Conservation (phyloP, 2,888 invertebrate species). For the Antheraea assamensis region DNA sequence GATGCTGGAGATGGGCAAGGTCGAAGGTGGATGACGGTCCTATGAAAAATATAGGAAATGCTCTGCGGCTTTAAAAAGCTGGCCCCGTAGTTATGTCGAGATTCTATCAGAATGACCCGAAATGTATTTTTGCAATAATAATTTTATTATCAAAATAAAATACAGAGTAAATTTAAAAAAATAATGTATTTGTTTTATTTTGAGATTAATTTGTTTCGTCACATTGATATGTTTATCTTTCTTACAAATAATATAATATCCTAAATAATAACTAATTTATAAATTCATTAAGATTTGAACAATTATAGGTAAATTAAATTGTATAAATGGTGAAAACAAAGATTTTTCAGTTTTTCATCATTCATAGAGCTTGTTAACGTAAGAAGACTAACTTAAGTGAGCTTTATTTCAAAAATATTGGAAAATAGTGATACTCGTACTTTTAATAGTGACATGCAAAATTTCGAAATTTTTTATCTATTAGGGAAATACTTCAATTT, state of each 20-base stretch:
- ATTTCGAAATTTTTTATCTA: too few species aligned
- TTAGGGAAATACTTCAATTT: too few species aligned
- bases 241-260: slow-evolving; percentile 14
- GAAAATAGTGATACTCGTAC: too few species aligned
- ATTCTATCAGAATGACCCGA: slow-evolving; percentile 23
- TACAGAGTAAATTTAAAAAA: slow-evolving; percentile 6
- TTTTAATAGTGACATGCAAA: too few species aligned
- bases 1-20: slow-evolving; percentile 65
- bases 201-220: slow-evolving; percentile 24
- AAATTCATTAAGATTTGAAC: neutral
- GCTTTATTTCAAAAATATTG: too few species aligned
- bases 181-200: slow-evolving; percentile 21
- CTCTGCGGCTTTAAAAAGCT: slow-evolving; percentile 52
- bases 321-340: too few species aligned
- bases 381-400: too few species aligned
- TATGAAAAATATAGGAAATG: slow-evolving; percentile 46
- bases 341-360: neutral
- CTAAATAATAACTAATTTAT: neutral
- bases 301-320: neutral
- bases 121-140: slow-evolving; percentile 30
- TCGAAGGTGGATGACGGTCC: slow-evolving; percentile 65
- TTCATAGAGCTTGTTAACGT: neutral
- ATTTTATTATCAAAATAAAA: slow-evolving; percentile 26
- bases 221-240: slow-evolving; percentile 22
- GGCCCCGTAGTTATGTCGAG: slow-evolving; percentile 46